Conservation (phyloP, 2,797 vertebrate genomes). For the Enteromius paludinosus region DNA sequence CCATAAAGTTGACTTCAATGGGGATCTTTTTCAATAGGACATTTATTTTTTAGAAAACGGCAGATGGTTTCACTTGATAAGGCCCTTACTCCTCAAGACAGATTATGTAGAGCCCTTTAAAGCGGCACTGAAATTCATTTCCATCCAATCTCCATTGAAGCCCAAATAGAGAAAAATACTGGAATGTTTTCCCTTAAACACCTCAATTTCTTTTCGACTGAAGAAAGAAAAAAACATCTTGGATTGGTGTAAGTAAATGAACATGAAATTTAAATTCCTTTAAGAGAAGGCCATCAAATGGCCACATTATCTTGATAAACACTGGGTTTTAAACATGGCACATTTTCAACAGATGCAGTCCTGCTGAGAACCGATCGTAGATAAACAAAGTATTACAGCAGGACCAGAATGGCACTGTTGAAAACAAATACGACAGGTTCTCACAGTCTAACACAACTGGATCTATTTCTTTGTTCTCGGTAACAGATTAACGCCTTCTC, state of each 20-base stretch:
- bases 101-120: not conserved
- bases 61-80: not conserved
- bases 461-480: constrained; percentile 68
- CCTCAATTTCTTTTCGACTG: not conserved
- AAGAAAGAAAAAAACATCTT: not conserved
- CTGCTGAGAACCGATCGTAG: constrained; percentile 43
- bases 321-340: constrained; percentile 61
- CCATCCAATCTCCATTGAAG: not conserved
- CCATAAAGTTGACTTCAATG: not conserved
- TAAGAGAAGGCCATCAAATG: not conserved
- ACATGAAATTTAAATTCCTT: not conserved
- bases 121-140: not conserved
- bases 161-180: not conserved
- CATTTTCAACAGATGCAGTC: constrained; percentile 63
- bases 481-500: constrained; percentile 70
- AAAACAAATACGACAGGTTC: constrained; percentile 14
- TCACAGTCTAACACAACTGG: constrained; percentile 56
- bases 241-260: not conserved
- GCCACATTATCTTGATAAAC: constrained; percentile 51
- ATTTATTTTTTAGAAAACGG: not conserved
- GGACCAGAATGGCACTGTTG: constrained; percentile 45
- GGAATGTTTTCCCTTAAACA: not conserved
- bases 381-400: not conserved
- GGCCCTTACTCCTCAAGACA: not conserved
- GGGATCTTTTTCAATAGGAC: not conserved